phyloP scores from a whole-genome alignment of 2,797 vertebrate genomes.

The Pseudocheirus occidentalis region DNA sequence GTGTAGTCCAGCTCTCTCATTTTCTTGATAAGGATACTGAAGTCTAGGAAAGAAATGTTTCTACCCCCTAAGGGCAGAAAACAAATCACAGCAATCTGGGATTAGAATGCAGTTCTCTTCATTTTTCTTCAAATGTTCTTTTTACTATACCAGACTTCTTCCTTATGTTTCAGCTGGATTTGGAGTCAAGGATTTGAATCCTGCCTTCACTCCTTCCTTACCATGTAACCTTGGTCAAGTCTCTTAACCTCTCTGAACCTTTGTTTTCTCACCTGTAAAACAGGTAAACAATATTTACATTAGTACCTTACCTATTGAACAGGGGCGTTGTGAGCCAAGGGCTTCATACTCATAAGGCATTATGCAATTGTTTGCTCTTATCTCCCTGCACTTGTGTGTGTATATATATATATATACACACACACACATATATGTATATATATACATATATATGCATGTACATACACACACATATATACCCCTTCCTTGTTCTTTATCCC shows the following conservation, averaged over 20 bases:
- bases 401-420: no score
- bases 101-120: neutral
- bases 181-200: neutral
- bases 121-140: neutral
- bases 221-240: neutral
- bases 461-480: neutral
- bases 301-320: neutral
- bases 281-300: neutral
- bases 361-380: neutral
- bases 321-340: neutral
- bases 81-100: neutral
- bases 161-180: neutral
- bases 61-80: neutral
- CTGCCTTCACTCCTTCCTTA: neutral
- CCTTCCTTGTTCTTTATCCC: neutral
- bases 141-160: neutral
- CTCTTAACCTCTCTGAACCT: conserved; percentile 13
- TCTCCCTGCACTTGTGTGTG: neutral
- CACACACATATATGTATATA: no score
- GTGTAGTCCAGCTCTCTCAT: neutral
- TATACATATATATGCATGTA: no score
- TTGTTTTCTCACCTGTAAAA: neutral
- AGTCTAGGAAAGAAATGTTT: neutral
- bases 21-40: neutral
- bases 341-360: neutral